A percentile compares a stretch with the other conserved stretches of the same genome.
Evolutionary conservation across 2,888 invertebrate genomes (phyloP).

Genomic region (Rutpela maculata): DNA sequence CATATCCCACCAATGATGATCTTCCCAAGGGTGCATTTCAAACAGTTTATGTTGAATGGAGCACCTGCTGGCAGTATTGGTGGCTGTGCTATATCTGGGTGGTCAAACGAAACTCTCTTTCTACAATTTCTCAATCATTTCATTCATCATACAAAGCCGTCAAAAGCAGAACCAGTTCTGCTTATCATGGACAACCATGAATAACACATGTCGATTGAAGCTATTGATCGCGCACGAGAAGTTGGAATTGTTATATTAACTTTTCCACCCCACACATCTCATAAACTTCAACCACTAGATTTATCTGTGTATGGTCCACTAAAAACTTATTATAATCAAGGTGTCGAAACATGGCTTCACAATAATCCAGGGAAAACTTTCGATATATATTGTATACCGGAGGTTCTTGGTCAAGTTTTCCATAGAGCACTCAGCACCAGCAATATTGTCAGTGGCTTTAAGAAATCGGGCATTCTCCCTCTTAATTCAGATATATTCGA

Average conservation of each 20-base stretch:
- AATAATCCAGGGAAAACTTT: too few species aligned
- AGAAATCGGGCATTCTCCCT: too few species aligned
- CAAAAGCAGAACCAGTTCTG: conserved; percentile 52
- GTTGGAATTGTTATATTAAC: conserved; percentile 64
- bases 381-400: too few species aligned
- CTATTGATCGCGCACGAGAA: conserved; percentile 60
- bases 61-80: conserved; percentile 57
- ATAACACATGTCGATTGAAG: conserved; percentile 37
- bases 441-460: too few species aligned
- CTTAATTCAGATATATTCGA: too few species aligned
- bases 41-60: conserved; percentile 54
- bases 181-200: conserved; percentile 37
- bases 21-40: conserved; percentile 53
- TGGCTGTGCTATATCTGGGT: conserved; percentile 61
- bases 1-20: conserved; percentile 52
- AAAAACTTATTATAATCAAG: conserved; percentile 58
- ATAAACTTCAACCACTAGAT: conserved; percentile 60
- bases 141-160: conserved; percentile 48
- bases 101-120: conserved; percentile 64
- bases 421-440: too few species aligned
- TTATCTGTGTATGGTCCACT: conserved; percentile 56
- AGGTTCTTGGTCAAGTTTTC: too few species aligned
- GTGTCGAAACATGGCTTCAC: too few species aligned
- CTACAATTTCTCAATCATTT: conserved; percentile 58
- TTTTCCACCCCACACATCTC: conserved; percentile 64